Conservation (phyloP, 1,140 invertebrate genomes). For the Hyles euphorbiae region DNA sequence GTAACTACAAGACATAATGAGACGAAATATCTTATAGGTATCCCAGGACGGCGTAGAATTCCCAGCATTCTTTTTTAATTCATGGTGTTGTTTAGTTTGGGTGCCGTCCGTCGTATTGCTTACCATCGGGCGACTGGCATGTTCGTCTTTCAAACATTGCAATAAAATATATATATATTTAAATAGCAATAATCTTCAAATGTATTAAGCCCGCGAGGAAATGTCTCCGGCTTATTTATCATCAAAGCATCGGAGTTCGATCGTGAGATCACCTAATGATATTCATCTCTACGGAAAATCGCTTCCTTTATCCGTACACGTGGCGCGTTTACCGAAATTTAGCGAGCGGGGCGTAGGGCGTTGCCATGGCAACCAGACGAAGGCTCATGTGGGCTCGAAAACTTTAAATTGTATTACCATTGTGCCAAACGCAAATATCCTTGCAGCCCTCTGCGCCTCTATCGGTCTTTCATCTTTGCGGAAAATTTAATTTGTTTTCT, state of each 20-base stretch:
- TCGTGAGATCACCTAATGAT: conserved; percentile 53
- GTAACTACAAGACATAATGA: no score
- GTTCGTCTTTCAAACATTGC: no score
- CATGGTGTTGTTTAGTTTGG: no score
- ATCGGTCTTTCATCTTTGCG: no score
- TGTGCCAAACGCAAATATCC: conserved; percentile 45
- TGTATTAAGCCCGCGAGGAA: no score
- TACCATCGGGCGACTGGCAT: no score
- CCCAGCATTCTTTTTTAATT: no score
- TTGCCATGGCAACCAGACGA: conserved; percentile 63
- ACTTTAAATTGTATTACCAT: conserved; percentile 71
- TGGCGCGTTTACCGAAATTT: conserved; percentile 56
- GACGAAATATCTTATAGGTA: no score
- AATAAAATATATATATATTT: no score
- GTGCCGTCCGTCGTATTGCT: no score
- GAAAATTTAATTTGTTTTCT: not conserved
- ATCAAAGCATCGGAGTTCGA: conserved; percentile 19
- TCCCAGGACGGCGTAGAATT: no score
- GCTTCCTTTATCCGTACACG: conserved; percentile 59
- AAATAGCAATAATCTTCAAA: no score
- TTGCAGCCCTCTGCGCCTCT: not conserved
- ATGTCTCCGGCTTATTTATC: conserved; percentile 28
- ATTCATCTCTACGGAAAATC: conserved; percentile 66
- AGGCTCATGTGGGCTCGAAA: conserved; percentile 69
- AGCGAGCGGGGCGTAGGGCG: conserved; percentile 50